Conservation (phyloP, 1,140 invertebrate genomes). For the Zaprionus gabonicus region DNA sequence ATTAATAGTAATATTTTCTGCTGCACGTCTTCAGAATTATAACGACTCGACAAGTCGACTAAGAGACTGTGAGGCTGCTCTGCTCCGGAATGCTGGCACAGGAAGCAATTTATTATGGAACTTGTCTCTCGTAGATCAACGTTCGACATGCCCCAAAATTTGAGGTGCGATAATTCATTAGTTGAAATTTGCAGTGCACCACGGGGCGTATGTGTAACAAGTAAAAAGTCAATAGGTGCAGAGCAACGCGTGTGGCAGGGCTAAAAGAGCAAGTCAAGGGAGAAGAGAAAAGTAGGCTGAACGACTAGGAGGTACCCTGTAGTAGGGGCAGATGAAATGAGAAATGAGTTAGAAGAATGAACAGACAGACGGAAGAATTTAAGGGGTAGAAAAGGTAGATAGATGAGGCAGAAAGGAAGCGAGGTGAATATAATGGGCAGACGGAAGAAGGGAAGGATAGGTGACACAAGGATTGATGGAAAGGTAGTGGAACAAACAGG, state of each 20-base stretch:
- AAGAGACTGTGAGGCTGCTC: background rate
- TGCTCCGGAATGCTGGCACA: conserved; percentile 20
- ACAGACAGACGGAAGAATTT: background rate
- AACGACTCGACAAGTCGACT: conserved; percentile 34
- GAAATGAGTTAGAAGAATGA: background rate
- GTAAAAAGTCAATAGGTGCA: conserved; percentile 66
- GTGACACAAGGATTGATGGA: background rate
- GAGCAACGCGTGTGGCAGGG: conserved; percentile 49
- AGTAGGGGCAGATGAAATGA: background rate
- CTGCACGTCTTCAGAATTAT: conserved; percentile 70
- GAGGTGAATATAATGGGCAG: background rate
- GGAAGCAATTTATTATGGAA: conserved; percentile 80
- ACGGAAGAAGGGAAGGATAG: background rate
- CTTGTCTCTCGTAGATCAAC: conserved; percentile 12
- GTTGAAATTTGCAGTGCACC: conserved; percentile 66
- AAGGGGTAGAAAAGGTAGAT: background rate
- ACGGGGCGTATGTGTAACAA: conserved; percentile 80
- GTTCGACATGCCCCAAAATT: conserved; percentile 17
- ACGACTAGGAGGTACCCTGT: conserved; percentile 11
- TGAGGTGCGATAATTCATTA: conserved; percentile 24
- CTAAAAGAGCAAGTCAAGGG: background rate
- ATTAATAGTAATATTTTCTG: conserved; percentile 79
- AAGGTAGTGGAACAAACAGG: background rate
- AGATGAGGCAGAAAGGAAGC: background rate
- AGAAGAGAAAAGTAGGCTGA: background rate